A percentile compares a stretch with the other conserved stretches of the same genome.
Conservation (phyloP, 1,140 invertebrate species). For the Polypedilum pembai region DNA sequence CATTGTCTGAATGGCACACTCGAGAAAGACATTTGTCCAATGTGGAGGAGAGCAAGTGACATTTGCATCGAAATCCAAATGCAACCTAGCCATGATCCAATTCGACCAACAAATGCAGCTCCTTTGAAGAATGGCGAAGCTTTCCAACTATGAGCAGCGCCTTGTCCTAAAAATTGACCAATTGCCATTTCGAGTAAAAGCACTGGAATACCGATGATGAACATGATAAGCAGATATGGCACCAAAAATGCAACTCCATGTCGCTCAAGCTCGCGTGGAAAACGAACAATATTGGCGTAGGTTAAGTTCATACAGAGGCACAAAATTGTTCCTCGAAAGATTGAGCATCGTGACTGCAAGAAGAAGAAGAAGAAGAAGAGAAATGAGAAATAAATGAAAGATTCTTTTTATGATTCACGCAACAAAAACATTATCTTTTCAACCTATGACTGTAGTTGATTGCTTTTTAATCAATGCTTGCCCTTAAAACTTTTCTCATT, state of each 20-base stretch:
- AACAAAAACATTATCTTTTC: not conserved
- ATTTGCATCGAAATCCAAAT: conserved; percentile 43
- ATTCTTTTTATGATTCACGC: not conserved
- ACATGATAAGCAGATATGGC: conserved; percentile 41
- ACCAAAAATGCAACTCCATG: conserved; percentile 41
- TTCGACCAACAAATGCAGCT: conserved; percentile 41
- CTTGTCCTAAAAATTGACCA: conserved; percentile 43
- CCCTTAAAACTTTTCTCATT: too few relatives aligned
- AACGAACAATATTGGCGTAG: conserved; percentile 42
- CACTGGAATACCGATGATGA: conserved; percentile 43
- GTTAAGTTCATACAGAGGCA: conserved; percentile 43
- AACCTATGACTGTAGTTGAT: not conserved
- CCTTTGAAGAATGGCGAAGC: conserved; percentile 44
- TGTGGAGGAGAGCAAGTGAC: conserved; percentile 40
- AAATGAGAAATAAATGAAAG: too few relatives aligned
- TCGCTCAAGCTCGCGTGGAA: conserved; percentile 42
- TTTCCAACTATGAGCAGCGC: conserved; percentile 43
- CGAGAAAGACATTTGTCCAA: conserved; percentile 40
- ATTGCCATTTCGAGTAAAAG: conserved; percentile 42
- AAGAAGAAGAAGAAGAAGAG: conserved; percentile 30
- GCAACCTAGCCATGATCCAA: conserved; percentile 41
- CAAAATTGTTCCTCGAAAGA: conserved; percentile 42
- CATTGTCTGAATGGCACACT: conserved; percentile 40
- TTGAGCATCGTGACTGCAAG: conserved; percentile 42
- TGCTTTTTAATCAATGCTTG: too few relatives aligned